Conservation (phyloP, 2,113 vertebrate species). For the human region DNA sequence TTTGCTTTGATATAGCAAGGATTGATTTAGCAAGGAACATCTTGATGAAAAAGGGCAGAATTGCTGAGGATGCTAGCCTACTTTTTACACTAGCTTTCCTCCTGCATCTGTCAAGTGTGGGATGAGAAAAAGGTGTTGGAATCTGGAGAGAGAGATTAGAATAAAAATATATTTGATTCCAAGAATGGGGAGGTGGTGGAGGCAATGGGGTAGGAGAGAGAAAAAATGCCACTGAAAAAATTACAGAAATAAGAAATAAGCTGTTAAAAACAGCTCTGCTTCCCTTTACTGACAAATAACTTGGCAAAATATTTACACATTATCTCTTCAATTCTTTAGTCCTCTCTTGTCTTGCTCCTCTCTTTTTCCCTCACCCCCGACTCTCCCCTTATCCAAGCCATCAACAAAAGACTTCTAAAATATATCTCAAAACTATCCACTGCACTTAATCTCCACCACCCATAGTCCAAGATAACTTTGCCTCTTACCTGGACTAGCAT, state of each 20-base stretch:
- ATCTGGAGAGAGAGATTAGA: conserved; percentile 71
- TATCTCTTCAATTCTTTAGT: conserved; percentile 22
- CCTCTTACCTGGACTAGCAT: neutral
- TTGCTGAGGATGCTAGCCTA: conserved; percentile 70
- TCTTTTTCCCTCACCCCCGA: neutral
- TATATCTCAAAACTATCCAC: neutral
- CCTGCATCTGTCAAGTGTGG: conserved; percentile 78
- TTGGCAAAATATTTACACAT: neutral
- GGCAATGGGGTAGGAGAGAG: neutral
- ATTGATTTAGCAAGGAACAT: conserved; percentile 73
- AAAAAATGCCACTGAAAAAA: conserved; percentile 58
- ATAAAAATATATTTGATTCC: conserved; percentile 70
- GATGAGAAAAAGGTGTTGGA: conserved; percentile 74
- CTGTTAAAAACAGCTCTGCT: conserved; percentile 47
- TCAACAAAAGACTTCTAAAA: conserved; percentile 30
- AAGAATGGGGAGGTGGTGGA: conserved; percentile 26
- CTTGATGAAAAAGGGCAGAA: conserved; percentile 74
- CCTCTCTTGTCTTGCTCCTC: neutral
- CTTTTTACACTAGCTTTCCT: conserved; percentile 68
- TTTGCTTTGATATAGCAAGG: conserved; percentile 55
- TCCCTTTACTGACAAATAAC: conserved; percentile 30
- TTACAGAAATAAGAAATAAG: conserved; percentile 60
- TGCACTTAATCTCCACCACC: neutral
- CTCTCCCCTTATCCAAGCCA: neutral
- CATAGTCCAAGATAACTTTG: neutral